A percentile compares a stretch with the other conserved stretches of the same genome.
Conservation (phyloP, 2,888 invertebrate genomes). For the Nasonia oneida region DNA sequence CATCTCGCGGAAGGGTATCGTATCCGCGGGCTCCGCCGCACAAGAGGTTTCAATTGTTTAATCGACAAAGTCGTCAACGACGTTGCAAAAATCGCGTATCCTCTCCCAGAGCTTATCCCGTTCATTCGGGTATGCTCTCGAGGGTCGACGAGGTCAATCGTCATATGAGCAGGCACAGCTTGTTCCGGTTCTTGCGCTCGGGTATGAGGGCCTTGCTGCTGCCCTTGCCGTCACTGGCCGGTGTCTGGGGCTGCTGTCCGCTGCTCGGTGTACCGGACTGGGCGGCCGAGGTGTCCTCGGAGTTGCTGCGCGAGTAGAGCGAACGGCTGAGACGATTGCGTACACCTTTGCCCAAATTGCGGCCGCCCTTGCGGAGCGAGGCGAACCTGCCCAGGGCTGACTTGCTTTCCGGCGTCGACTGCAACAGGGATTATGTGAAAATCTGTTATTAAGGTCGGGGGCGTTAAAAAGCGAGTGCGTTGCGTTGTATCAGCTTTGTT, state of each 20-base stretch:
- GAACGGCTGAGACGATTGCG: constrained; percentile 81
- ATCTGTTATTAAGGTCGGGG: neutral
- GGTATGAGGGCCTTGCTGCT: constrained; percentile 72
- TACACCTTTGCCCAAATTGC: constrained; percentile 81
- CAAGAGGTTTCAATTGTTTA: neutral
- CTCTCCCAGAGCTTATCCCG: neutral
- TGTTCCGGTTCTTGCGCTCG: constrained; percentile 76
- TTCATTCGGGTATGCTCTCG: constrained; percentile 77
- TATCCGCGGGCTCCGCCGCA: neutral
- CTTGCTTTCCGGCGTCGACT: constrained; percentile 64
- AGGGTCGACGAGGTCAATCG: constrained; percentile 76
- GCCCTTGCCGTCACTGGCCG: neutral
- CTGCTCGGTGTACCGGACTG: neutral
- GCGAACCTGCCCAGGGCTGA: constrained; percentile 76
- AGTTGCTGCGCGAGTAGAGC: constrained; percentile 79
- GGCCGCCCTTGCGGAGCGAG: constrained; percentile 80
- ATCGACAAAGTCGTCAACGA: no score
- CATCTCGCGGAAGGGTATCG: neutral
- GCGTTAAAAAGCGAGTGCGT: no score
- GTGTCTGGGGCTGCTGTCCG: neutral
- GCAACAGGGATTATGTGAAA: neutral
- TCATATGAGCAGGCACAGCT: constrained; percentile 77
- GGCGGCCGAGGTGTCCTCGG: constrained; percentile 69
- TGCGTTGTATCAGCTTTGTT: no score
- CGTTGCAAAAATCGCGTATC: no score